Conservation (phyloP, 2,888 invertebrate species). For the Euclidia mi region DNA sequence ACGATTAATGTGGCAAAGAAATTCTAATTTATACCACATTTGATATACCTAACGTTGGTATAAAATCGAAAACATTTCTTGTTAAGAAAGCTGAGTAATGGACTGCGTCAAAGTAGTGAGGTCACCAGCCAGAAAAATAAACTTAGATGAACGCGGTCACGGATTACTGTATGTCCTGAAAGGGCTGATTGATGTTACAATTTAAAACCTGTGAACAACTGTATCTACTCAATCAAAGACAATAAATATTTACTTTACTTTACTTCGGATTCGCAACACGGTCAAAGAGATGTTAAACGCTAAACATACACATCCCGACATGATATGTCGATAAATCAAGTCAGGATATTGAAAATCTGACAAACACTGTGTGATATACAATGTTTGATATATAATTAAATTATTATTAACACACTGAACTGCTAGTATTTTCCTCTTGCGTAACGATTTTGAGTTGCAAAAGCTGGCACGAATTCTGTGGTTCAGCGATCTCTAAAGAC, state of each 20-base stretch:
- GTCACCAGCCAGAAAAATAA: conserved; percentile 22
- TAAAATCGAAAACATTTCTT: conserved; percentile 32
- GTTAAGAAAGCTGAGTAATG: conserved; percentile 37
- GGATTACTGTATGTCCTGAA: too few species aligned
- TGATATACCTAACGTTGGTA: conserved; percentile 26
- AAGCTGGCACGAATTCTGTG: too few species aligned
- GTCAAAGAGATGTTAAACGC: conserved; percentile 28
- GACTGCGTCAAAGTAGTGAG: conserved; percentile 29
- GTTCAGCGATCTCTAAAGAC: too few species aligned
- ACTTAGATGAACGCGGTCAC: too few species aligned
- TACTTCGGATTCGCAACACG: conserved; percentile 23
- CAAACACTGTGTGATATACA: conserved; percentile 25
- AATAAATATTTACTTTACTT: too few species aligned
- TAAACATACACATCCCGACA: conserved; percentile 34
- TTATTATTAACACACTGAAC: conserved; percentile 1
- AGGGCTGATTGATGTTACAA: too few species aligned
- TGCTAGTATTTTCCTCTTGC: background rate
- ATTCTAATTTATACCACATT: conserved; percentile 28
- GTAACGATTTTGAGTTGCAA: too few species aligned
- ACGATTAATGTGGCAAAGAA: conserved; percentile 30
- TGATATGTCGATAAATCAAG: conserved; percentile 38
- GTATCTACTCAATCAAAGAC: too few species aligned
- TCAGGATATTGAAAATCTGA: conserved; percentile 32
- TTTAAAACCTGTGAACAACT: too few species aligned
- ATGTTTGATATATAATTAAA: conserved; percentile 17